Evolutionary conservation across 2,888 invertebrate genomes (phyloP).

Genomic region (Amphipoea oculea): DNA sequence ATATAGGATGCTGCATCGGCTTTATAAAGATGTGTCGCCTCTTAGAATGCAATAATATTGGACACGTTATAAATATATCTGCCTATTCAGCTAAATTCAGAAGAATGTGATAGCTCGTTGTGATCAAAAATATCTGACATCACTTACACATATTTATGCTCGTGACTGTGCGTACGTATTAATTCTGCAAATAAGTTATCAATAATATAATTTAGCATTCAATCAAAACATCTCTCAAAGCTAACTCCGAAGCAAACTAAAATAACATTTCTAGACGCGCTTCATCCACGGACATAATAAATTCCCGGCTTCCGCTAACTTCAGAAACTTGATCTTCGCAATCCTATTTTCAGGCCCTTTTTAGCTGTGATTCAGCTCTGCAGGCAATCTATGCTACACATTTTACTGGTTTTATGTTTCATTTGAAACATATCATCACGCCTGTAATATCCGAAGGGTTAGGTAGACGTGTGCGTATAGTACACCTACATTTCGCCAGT

Average conservation of each 20-base stretch:
- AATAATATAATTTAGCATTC: slow-evolving; percentile 5
- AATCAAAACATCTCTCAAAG: slow-evolving; percentile 1
- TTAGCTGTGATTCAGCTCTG: slow-evolving; percentile 36
- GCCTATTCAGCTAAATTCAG: background rate
- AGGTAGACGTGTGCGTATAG: background rate
- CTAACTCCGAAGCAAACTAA: slow-evolving; percentile 21
- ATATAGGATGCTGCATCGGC: too few species aligned
- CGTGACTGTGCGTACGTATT: background rate
- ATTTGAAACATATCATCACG: background rate
- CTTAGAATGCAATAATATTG: background rate
- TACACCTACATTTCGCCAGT: background rate
- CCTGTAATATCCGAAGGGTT: background rate
- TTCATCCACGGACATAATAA: slow-evolving; percentile 45
- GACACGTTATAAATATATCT: background rate
- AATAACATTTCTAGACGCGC: slow-evolving; percentile 26
- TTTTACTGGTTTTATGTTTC: slow-evolving; percentile 22
- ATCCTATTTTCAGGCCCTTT: slow-evolving; percentile 42
- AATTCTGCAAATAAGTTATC: background rate
- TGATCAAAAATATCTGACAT: background rate
- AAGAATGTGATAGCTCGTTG: background rate
- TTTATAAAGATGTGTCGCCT: background rate
- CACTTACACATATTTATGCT: background rate
- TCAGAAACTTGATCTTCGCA: slow-evolving; percentile 49
- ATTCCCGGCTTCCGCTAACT: slow-evolving; percentile 40
- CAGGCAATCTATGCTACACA: slow-evolving; percentile 10